A percentile compares a stretch with the other conserved stretches of the same genome.
phyloP scores from a whole-genome alignment of 1,140 invertebrate genomes.

The Gyrodactylus salaris region DNA sequence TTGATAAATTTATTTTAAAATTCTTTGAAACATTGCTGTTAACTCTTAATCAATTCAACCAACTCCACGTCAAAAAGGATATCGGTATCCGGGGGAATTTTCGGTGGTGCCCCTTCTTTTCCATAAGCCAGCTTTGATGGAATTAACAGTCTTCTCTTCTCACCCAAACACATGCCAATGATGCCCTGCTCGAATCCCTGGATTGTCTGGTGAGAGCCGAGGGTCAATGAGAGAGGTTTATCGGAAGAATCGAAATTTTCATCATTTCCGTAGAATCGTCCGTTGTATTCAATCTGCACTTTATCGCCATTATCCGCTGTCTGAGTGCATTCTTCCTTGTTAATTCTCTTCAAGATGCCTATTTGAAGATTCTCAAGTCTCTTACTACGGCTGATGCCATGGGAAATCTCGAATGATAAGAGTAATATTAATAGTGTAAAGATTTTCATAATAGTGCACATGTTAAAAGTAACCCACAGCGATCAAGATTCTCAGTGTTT shows the following conservation, averaged over 20 bases:
- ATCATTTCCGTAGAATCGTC: background rate
- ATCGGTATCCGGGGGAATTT: conserved; percentile 4
- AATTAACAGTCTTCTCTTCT: conserved; percentile 4
- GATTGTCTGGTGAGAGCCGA: background rate
- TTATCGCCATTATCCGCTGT: background rate
- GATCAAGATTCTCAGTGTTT: too few species aligned
- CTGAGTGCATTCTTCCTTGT: background rate
- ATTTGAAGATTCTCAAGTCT: background rate
- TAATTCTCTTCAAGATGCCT: background rate
- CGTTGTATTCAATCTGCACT: background rate
- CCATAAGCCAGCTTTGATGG: conserved; percentile 6
- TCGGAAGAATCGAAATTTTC: background rate
- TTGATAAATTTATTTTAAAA: too few species aligned
- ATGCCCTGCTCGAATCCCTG: background rate
- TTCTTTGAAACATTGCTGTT: background rate
- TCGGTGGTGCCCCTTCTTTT: background rate
- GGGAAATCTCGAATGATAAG: background rate
- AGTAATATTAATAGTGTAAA: too few species aligned
- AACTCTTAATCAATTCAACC: conserved; percentile 7
- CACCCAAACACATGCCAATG: conserved; percentile 5
- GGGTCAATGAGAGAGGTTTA: background rate
- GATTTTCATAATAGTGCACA: too few species aligned
- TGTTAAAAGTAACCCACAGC: too few species aligned
- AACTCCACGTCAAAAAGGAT: conserved; percentile 7
- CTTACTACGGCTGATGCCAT: background rate